Evolutionary conservation across 2,888 invertebrate genomes (phyloP).

Genomic region (Alsophila aescularia): DNA sequence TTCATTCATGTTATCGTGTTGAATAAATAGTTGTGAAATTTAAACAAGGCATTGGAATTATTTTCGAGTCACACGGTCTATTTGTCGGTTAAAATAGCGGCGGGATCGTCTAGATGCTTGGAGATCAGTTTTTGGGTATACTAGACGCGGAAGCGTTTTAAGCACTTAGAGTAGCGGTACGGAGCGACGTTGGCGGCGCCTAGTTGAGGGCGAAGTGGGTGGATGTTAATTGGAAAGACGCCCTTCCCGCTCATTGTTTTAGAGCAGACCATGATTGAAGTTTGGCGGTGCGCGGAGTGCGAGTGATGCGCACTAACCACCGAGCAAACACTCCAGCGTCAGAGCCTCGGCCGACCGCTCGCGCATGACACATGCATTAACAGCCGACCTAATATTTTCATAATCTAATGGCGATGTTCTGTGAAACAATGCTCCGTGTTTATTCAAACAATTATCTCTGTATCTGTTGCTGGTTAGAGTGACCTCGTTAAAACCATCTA

Average conservation of each 20-base stretch:
- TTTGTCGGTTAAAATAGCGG: slow-evolving; percentile 53
- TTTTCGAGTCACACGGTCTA: slow-evolving; percentile 57
- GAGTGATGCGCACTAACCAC: slow-evolving; percentile 77
- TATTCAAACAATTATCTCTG: slow-evolving; percentile 77
- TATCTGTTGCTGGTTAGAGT: slow-evolving; percentile 80
- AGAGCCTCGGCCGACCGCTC: slow-evolving; percentile 61
- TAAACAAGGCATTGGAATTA: slow-evolving; percentile 59
- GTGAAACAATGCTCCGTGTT: slow-evolving; percentile 81
- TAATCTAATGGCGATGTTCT: slow-evolving; percentile 85
- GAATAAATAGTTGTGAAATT: slow-evolving; percentile 69
- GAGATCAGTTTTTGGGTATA: slow-evolving; percentile 42
- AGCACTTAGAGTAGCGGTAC: slow-evolving; percentile 66
- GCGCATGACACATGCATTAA: slow-evolving; percentile 84
- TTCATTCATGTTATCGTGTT: slow-evolving; percentile 58
- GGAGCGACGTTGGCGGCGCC: slow-evolving; percentile 59
- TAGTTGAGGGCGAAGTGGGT: slow-evolving; percentile 75
- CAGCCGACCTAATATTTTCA: slow-evolving; percentile 83
- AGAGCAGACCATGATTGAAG: slow-evolving; percentile 83
- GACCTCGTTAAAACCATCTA: slow-evolving; percentile 81
- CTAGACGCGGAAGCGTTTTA: slow-evolving; percentile 55
- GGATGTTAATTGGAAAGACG: slow-evolving; percentile 81
- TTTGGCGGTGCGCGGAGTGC: slow-evolving; percentile 68
- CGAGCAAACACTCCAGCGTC: slow-evolving; percentile 70
- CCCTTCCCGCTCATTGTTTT: slow-evolving; percentile 83
- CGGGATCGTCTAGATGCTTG: slow-evolving; percentile 42